A percentile compares a stretch with the other conserved stretches of the same genome.
These are phyloP conservation scores for Parazoanthus atlanticus DNA, from an alignment of 92 coral and sea anemone species.

Conservation along the genomic window DNA sequence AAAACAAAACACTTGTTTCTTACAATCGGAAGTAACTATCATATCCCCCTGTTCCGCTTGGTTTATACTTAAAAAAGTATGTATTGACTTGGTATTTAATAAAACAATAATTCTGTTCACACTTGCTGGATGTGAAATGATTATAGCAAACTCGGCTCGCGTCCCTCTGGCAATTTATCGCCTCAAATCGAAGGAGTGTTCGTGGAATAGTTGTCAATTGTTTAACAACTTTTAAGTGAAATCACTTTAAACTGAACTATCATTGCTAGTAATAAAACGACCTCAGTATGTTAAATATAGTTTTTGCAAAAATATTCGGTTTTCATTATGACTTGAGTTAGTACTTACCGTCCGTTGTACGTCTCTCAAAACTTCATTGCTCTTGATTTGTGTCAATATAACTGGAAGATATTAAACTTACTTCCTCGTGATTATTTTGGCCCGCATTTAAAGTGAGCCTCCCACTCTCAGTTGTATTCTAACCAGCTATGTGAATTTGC, in stretches of 20 bases:
- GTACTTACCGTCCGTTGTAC: background rate
- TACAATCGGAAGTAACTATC: no score
- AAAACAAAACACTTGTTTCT: no score
- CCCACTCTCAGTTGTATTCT: background rate
- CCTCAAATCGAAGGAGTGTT: no score
- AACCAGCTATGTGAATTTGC: background rate
- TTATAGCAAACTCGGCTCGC: no score
- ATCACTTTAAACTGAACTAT: background rate
- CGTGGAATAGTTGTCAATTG: no score
- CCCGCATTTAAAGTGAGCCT: background rate
- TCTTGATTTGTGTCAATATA: background rate
- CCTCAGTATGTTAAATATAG: background rate
- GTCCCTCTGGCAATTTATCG: no score
- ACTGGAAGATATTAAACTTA: background rate
- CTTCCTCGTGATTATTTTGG: background rate
- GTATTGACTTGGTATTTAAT: no score
- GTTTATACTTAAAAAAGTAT: no score
- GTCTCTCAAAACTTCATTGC: background rate
- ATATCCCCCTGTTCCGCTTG: no score
- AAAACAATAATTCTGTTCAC: no score
- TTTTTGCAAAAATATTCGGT: background rate
- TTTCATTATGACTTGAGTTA: background rate
- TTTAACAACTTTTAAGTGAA: background rate
- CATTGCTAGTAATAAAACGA: no score
- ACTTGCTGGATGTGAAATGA: no score